phyloP scores from a whole-genome alignment of 2,113 vertebrate genomes.

The Fulmarus glacialis region DNA sequence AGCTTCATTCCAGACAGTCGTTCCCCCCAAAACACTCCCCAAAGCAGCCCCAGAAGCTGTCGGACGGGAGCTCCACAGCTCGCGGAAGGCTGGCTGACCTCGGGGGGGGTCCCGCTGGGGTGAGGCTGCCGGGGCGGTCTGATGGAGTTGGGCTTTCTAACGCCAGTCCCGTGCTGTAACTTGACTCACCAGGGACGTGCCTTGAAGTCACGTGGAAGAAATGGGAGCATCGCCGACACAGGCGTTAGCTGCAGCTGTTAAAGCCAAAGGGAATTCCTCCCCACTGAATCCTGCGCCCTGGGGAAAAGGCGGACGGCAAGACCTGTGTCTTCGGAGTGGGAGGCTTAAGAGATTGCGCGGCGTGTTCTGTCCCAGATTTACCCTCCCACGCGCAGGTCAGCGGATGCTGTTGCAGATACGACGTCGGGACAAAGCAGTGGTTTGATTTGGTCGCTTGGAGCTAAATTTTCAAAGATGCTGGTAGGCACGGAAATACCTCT shows the following conservation, averaged over 20 bases:
- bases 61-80: fast-evolving
- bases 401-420: not conserved
- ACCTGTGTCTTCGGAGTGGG: not conserved
- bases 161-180: not conserved
- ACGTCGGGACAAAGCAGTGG: not conserved
- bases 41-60: not conserved
- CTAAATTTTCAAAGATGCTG: not conserved
- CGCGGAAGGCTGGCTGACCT: not conserved
- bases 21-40: not conserved
- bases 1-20: fast-evolving
- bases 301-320: not conserved
- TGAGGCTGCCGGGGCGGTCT: too few relatives aligned
- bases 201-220: not conserved
- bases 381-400: not conserved
- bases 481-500: not conserved
- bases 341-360: not conserved
- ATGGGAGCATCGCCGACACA: fast-evolving
- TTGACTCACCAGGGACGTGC: not conserved
- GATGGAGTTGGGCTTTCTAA: not conserved
- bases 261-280: not conserved
- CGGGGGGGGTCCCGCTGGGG: fast-evolving
- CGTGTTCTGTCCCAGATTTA: not conserved
- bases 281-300: too few relatives aligned
- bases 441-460: not conserved
- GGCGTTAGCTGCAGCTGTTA: not conserved